Base-by-base conservation (phyloP, 2,888 invertebrate genomes). In the Drosophila aldrichi region DNA sequence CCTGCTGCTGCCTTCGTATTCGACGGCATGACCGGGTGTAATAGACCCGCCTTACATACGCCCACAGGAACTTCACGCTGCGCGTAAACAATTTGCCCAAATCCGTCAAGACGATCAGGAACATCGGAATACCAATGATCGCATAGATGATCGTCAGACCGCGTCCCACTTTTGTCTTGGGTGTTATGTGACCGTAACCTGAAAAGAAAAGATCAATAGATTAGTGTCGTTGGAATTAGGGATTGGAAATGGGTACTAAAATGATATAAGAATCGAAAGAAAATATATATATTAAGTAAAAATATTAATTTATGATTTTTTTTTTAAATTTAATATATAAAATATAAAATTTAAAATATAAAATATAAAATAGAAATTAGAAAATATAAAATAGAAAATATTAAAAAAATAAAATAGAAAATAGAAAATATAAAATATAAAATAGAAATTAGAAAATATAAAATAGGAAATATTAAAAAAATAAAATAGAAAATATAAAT, bases 141-240 rank as follows among this genome's bases (percentile, higher is more conserved):
- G 99, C 97, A 92, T 99, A 99, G 32, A 97, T 94, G 77, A 99
- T 98, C 1, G 98, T 98, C 54, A 98, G 94, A 1, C 96, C 95
- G 74, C 96, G 95, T 10, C 99, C 99, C 14, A 96, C 95, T 8
- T 94, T 95, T 14, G 99, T 99, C 81, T 96, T 96, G 0, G 99
- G 99, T 54, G 97, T 96, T 86, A 99, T 97, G 92, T 99, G 98
- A 70, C 99, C 99, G 94, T 99, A 99, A 89, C 99, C 99, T 99
- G 4, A 1, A 14, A 20, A 0, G 20, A 46, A 3, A 20, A 16
- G 3, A 29, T n/a, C 10, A n/a, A 36, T 32, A 12, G 32, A 18
- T 32, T 18, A 49, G 3, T 12, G 2, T 3, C 0, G 5, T 29
- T 10, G 10, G 2, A n/a, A 40, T 9, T 38, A 1, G 0, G 16